phyloP scores from a whole-genome alignment of 1,140 invertebrate genomes.

The Hypsibius dujardini region DNA sequence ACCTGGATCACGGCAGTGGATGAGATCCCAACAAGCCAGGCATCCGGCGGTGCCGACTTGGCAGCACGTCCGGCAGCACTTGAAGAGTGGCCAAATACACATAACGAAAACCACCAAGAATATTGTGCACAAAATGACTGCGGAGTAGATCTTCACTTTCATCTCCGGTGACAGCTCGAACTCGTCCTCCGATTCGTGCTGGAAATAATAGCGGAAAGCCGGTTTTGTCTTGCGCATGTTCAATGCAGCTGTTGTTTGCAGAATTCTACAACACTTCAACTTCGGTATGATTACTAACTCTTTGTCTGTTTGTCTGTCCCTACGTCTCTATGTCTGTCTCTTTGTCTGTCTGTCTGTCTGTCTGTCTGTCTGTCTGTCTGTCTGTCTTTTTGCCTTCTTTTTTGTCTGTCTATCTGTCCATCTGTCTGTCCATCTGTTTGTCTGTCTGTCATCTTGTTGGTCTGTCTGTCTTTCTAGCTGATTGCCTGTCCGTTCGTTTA shows the following conservation, averaged over 20 bases:
- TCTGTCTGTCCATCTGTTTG: no score
- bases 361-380: no score
- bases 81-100: neutral
- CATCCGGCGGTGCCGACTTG: neutral
- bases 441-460: no score
- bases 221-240: neutral
- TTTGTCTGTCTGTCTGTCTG: no score
- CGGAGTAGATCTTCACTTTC: constrained; percentile 6
- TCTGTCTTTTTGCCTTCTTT: no score
- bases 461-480: no score
- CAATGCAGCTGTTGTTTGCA: neutral
- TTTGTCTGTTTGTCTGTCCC: no score
- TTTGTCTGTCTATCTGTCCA: no score
- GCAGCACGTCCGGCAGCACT: constrained; percentile 4
- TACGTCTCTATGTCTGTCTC: no score
- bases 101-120: constrained; percentile 1
- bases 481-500: no score
- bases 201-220: neutral
- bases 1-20: neutral
- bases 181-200: neutral
- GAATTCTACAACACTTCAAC: no score
- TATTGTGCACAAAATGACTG: neutral
- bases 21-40: neutral
- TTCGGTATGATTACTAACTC: no score
- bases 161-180: neutral